phyloP scores from a whole-genome alignment of 2,888 invertebrate species.

The Machimus rusticus region DNA sequence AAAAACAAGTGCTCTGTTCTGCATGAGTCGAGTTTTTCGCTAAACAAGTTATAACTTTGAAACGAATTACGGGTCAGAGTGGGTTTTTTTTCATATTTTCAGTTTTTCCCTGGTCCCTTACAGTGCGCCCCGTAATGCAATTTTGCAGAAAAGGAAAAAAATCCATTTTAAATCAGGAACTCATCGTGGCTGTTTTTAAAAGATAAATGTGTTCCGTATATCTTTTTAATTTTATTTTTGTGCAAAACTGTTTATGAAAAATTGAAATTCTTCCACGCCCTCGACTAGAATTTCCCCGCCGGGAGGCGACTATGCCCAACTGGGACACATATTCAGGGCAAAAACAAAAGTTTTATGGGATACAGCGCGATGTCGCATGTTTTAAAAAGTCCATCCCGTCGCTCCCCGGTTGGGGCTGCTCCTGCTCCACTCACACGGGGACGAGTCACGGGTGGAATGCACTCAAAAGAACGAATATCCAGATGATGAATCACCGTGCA shows the following conservation, averaged over 20 bases:
- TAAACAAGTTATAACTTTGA: background rate
- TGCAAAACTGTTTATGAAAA: background rate
- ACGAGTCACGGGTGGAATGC: background rate
- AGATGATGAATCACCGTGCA: background rate
- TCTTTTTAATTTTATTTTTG: background rate
- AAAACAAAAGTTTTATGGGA: background rate
- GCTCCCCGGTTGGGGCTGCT: background rate
- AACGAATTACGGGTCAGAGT: background rate
- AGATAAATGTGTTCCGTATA: background rate
- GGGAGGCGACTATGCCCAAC: background rate
- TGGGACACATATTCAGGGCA: background rate
- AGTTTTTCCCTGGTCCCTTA: background rate
- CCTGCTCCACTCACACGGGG: background rate
- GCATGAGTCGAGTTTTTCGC: background rate
- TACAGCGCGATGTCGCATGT: background rate
- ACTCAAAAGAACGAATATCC: background rate
- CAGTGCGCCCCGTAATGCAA: background rate
- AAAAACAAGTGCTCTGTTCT: background rate
- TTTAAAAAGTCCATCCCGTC: background rate
- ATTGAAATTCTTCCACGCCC: background rate
- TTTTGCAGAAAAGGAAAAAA: background rate
- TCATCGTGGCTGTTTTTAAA: background rate
- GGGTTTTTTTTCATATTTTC: background rate
- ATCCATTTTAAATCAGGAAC: background rate
- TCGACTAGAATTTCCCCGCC: background rate